phyloP scores from a whole-genome alignment of 2,113 vertebrate genomes.

The Setophaga coronata region DNA sequence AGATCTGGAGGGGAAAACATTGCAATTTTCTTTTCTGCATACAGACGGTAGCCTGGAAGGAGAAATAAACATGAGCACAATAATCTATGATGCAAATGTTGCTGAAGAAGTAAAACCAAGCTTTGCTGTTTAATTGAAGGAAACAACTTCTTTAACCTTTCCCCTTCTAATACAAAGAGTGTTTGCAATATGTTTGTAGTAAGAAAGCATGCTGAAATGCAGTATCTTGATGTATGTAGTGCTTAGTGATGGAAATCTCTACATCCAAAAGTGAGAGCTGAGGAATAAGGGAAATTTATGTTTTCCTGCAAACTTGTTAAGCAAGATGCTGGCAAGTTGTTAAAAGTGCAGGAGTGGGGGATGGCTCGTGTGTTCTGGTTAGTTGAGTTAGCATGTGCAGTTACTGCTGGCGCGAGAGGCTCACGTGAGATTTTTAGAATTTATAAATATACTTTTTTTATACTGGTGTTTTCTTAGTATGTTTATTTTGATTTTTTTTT shows the following conservation, averaged over 20 bases:
- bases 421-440: not conserved
- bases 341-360: not conserved
- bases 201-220: not conserved
- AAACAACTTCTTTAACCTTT: not conserved
- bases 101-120: not conserved
- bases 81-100: not conserved
- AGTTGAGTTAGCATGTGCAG: not conserved
- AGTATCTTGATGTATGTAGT: not conserved
- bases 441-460: not conserved
- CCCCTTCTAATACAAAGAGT: not conserved
- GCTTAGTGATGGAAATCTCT: not conserved
- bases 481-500: slow-evolving; percentile 14
- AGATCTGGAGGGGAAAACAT: not conserved
- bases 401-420: not conserved
- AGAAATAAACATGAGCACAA: not conserved
- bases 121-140: not conserved
- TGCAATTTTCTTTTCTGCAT: not conserved
- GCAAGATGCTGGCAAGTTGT: not conserved
- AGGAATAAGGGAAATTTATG: not conserved
- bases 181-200: not conserved
- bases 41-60: not conserved
- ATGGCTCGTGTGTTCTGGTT: not conserved
- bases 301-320: not conserved
- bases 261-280: not conserved
- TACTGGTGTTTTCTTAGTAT: slow-evolving; percentile 12